Evolutionary conservation across 2,113 vertebrate genomes (phyloP).

Genomic region (Leptobrachium ailaonicum): DNA sequence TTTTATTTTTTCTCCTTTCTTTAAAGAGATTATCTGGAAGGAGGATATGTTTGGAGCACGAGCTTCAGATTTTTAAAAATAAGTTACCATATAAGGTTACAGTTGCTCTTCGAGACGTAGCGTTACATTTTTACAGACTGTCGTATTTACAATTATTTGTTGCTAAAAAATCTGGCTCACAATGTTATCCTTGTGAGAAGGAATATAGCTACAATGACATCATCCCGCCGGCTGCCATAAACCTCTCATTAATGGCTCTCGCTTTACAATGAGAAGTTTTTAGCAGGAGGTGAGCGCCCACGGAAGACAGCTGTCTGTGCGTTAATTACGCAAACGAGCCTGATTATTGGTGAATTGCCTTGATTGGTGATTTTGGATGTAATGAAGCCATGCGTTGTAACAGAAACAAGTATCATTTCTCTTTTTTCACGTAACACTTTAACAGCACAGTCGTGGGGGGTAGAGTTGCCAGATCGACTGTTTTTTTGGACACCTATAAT

Average conservation of each 20-base stretch:
- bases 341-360: not conserved
- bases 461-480: too few species aligned
- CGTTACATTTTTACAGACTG: conserved; percentile 60
- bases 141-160: conserved; percentile 62
- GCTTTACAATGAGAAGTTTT: conserved; percentile 61
- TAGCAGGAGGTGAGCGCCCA: conserved; percentile 44
- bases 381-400: too few species aligned
- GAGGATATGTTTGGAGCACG: conserved; percentile 58
- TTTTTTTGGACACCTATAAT: too few species aligned
- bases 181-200: conserved; percentile 50
- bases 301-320: conserved; percentile 10
- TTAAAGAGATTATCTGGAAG: conserved; percentile 23
- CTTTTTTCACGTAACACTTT: too few species aligned
- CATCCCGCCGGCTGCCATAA: conserved; percentile 63
- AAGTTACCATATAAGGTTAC: conserved; percentile 63
- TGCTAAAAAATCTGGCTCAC: conserved; percentile 52
- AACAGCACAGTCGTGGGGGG: too few species aligned
- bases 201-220: conserved; percentile 51
- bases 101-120: conserved; percentile 53
- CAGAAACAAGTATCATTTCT: too few species aligned
- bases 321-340: not conserved
- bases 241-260: conserved; percentile 55
- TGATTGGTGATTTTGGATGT: not conserved
- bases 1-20: not conserved
- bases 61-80: conserved; percentile 51